Evolutionary conservation across 53 echinoderm and acorn worm species (phyloP), one percentile per base, ranked within the genome.

Genomic region (Paelopatides confundens): DNA sequence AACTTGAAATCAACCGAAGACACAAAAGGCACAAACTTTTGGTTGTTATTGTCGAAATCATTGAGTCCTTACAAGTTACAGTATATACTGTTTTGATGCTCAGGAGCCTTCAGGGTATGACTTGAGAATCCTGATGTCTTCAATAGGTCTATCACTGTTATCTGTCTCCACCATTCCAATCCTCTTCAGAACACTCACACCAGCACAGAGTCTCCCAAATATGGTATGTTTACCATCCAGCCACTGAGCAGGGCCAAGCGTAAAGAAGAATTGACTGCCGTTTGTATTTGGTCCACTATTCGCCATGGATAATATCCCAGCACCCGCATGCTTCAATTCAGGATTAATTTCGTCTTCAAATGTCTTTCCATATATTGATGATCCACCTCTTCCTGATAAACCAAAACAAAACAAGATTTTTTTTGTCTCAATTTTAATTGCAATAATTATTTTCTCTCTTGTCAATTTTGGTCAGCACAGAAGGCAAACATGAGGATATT

Each of bases 241-340:
- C 89, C 91, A 90, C 81, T 95, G 95, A 21, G 89, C 82, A 3
- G 98, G 98, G 3, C 92, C 98, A 29, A 98, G 65, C 11, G 98
- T 95, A 49, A 98, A 82, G 92, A 95, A 98, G 82, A 98, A 98
- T 71, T 98, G 98, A 88, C 98, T 98, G 69, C 98, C 98, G 74
- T 98, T 98, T 23, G 94, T 86, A 69, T 98, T 95, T 35, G 95
- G 94, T 30, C 98, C 98, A 78, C 95, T 95, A 85, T 98, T 98
- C 36, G 98, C 98, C 98, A 98, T 98, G 63, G 98, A 98, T 7
- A 98, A 71, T 31, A 98, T 83, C 5, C 98, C 98, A 29, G 98
- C 98, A 49, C 98, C 98, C 0, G 98, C 78, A 83, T 98, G 98
- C 52, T 91, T 92, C 40, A 98, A 85, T 1, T 95, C 98, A 35